phyloP scores from a whole-genome alignment of 2,113 vertebrate species.

The Scophthalmus maximus region DNA sequence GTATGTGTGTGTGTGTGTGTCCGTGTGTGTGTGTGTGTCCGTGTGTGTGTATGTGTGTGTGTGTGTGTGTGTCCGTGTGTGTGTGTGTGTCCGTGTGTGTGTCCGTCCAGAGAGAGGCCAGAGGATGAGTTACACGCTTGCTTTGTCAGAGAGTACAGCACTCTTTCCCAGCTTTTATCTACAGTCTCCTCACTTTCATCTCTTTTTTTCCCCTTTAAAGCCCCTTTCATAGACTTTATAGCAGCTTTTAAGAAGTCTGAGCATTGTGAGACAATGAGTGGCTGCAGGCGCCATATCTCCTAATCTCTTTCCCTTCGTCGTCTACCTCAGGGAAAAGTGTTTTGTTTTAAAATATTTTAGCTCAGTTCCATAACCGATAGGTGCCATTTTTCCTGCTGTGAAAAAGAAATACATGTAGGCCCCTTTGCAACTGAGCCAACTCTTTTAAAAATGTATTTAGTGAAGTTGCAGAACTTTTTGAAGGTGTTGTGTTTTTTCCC shows the following conservation, averaged over 20 bases:
- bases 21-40: slow-evolving; percentile 43
- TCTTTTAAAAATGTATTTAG: background rate
- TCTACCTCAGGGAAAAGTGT: slow-evolving; percentile 4
- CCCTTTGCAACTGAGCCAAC: background rate
- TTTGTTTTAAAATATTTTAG: slow-evolving; percentile 21
- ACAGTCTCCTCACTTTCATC: slow-evolving; percentile 40
- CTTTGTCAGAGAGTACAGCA: slow-evolving; percentile 65
- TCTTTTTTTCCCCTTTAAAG: slow-evolving; percentile 33
- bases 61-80: slow-evolving; percentile 42
- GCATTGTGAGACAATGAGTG: slow-evolving; percentile 41
- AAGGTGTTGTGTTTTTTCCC: too few species aligned
- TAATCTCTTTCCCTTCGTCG: slow-evolving; percentile 56
- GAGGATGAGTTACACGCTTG: slow-evolving; percentile 72
- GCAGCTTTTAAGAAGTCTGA: slow-evolving; percentile 50
- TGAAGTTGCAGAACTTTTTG: slow-evolving; percentile 16
- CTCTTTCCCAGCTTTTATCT: slow-evolving; percentile 74
- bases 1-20: too few species aligned
- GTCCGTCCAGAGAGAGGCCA: slow-evolving; percentile 57
- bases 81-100: slow-evolving; percentile 29
- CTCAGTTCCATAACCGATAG: slow-evolving; percentile 25
- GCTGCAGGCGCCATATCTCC: slow-evolving; percentile 47
- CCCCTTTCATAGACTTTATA: slow-evolving; percentile 59
- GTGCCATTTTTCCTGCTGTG: slow-evolving; percentile 36
- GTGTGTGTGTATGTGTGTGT: slow-evolving; percentile 40
- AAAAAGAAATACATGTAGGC: background rate